phyloP scores from a whole-genome alignment of 2,113 vertebrate species.

The Tenebrosternarchus preto region DNA sequence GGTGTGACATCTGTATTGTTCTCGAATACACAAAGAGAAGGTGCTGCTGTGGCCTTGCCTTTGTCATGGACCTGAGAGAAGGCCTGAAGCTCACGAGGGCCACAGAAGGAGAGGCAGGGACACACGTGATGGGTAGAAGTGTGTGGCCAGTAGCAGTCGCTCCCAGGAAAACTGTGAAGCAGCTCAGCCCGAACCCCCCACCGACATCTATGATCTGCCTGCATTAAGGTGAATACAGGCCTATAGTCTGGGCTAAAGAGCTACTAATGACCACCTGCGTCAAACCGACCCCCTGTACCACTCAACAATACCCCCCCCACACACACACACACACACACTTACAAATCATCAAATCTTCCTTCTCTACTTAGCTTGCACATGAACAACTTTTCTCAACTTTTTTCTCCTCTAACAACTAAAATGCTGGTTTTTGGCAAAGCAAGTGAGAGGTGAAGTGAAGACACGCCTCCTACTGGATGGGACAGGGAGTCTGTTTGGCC shows the following conservation, averaged over 20 bases:
- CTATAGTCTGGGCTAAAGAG: conserved; percentile 24
- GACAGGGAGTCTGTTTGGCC: too few species aligned
- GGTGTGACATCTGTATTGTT: conserved; percentile 69
- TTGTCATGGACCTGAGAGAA: conserved; percentile 67
- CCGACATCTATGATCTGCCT: conserved; percentile 74
- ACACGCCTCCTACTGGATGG: too few species aligned
- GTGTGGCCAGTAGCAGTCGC: conserved; percentile 75
- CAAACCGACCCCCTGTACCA: conserved; percentile 26
- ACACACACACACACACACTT: background rate
- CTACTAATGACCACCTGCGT: conserved; percentile 54
- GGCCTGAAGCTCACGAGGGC: conserved; percentile 22
- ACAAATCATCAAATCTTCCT: background rate
- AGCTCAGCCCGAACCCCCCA: conserved; percentile 65
- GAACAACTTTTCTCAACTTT: too few species aligned
- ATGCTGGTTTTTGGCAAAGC: too few species aligned
- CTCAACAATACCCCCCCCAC: conserved; percentile 11
- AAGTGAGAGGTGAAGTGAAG: too few species aligned
- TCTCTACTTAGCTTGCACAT: too few species aligned
- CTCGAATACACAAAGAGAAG: conserved; percentile 76
- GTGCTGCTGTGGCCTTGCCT: conserved; percentile 61
- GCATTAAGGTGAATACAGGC: conserved; percentile 67
- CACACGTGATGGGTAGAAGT: conserved; percentile 65
- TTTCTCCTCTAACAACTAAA: too few species aligned
- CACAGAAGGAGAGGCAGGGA: conserved; percentile 19
- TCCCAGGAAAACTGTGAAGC: conserved; percentile 73